Base-by-base conservation (phyloP, 2,113 vertebrate species). In the Casuarius casuarius region DNA sequence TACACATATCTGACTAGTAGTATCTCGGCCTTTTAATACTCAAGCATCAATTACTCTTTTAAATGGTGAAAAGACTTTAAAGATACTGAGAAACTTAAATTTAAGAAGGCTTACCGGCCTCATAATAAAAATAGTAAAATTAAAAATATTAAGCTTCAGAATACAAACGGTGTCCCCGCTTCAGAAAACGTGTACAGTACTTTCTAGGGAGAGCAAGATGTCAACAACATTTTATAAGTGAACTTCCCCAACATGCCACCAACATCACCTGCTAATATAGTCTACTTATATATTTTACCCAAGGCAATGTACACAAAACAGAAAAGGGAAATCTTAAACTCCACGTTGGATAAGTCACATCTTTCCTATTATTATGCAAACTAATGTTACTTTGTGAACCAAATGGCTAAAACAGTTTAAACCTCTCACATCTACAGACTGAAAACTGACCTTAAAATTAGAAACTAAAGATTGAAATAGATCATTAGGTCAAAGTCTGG, bases 401-500 rank as follows among this genome's bases (percentile, higher is more conserved):
- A 73, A 79, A 33, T 58, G 63, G 70, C 29, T 9, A 85, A n/a
- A 88, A 89, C 29, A 89, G 61, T 63, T 77, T 73, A 33, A 77
- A 91, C 85, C 17, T 73, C 87, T 44, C 81, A 67, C 25, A 76
- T 91, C 67, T 59, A 76, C 33, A 38, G 77, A 82, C 72, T 59
- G 81, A 92, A 89, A 90, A 6, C n/a, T 62, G 54, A 83, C 73
- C 25, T 87, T 70, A 73, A 26, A 67, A 89, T 80, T 49, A 85
- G 62, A 61, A 94, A 58, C 28, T 28, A 9, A 87, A 89, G 29
- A 91, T 40, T 40, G 48, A 92, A 95, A 82, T 49, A 91, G 89
- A 93, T n/a, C 71, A 79, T 77, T 73, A 92, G 63, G 81, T 90
- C 89, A 85, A 31, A 88, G 40, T 68, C 54, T 73, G 71, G 94